Percentiles rank a stretch among this genome's conserved stretches.
These are phyloP conservation scores for Aricia agestis DNA, from an alignment of 1,140 invertebrate species.

Conservation along the genomic window DNA sequence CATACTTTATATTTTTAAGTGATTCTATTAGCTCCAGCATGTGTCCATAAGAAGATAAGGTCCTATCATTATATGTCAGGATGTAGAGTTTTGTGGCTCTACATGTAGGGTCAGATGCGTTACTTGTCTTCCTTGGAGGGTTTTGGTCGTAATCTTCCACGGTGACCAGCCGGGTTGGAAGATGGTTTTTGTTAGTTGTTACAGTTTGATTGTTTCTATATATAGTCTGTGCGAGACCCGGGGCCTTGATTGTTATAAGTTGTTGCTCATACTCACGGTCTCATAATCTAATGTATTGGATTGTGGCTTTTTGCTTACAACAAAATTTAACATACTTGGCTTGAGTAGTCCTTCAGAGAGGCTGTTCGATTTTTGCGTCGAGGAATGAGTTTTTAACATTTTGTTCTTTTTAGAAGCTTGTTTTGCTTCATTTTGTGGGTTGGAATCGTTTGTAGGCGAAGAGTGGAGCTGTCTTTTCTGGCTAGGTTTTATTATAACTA, in stretches of 20 bases:
- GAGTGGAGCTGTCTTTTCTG: not conserved
- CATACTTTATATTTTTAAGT: conserved; percentile 17
- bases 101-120: conserved; percentile 4
- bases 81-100: not conserved
- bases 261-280: no score
- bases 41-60: conserved; percentile 7
- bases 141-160: conserved; percentile 7
- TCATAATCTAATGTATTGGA: no score
- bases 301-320: conserved; percentile 1
- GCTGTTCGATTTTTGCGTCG: not conserved
- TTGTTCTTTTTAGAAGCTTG: not conserved
- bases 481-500: not conserved
- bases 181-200: conserved; percentile 18
- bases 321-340: conserved; percentile 20
- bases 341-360: conserved; percentile 19
- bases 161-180: conserved; percentile 8
- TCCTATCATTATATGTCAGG: conserved; percentile 1
- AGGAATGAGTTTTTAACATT: not conserved
- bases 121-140: conserved; percentile 16
- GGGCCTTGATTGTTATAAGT: not conserved
- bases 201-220: not conserved
- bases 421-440: not conserved
- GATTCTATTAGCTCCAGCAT: conserved; percentile 9
- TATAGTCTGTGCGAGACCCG: not conserved
- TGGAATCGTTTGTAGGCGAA: not conserved